Evolutionary conservation across 2,797 vertebrate genomes (phyloP), one percentile per base, ranked within the genome.

Genomic region (Emys orbicularis): DNA sequence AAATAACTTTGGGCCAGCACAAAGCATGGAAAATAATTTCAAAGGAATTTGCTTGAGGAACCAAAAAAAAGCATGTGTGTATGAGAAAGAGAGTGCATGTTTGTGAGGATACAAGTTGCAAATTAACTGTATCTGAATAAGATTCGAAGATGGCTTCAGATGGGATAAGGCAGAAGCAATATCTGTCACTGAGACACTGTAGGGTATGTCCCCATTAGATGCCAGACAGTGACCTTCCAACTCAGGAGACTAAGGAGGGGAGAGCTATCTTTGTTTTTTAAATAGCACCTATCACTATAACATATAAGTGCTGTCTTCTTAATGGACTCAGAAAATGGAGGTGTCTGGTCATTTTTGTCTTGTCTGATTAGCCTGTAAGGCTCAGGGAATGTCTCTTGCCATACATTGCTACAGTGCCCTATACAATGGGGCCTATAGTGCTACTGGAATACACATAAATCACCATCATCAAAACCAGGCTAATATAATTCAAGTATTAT

Each of bases 401-500:
- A 93, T 91, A 34, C 3, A 88, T 95, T 96, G 84, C 59, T 93
- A 92, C 93, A 97, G 95, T 89, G 21, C 82, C 9, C n/a, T n/a
- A 83, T 91, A 96, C 95, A 97, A 92, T 94, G 76, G 92, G 90
- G 92, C 72, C 83, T 57, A 79, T 56, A 93, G 87, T 97, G 83
- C 90, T 81, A 72, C 83, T 89, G 83, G 95, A 96, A 95, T 96
- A 86, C 93, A 91, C 89, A 92, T 94, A 90, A 95, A 96, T 93
- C 95, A 95, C 97, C 93, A 91, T 86, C 37, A 50, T 88, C 83
- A 88, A 90, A 93, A 91, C 91, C 87, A 95, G 83, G 54, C 88
- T 92, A 91, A 89, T 95, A 65, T 94, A 95, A 87, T 95, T 27
- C 76, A 83, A 84, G 29, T 90, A 50, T 34, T 86, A 85, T 93